phyloP scores from a whole-genome alignment of 2,888 invertebrate species.

The Penaeus monodon region DNA sequence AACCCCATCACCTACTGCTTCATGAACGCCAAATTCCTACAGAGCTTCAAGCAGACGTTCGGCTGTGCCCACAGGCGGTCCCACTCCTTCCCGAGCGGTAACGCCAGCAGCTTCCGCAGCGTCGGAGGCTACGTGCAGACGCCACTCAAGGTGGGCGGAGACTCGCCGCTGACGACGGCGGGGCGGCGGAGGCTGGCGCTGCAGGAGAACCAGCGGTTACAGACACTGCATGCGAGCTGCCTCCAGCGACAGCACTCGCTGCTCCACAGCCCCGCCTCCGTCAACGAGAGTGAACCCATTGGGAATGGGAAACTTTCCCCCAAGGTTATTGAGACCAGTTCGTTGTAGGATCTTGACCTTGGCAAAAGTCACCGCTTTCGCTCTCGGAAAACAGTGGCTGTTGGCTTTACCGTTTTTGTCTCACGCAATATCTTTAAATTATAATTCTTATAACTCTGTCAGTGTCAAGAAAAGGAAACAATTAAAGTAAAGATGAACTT shows the following conservation, averaged over 20 bases:
- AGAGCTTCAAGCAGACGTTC: conserved; percentile 76
- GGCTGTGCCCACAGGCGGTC: conserved; percentile 69
- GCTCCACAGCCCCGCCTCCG: too few relatives aligned
- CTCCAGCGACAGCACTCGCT: too few relatives aligned
- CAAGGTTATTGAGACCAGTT: background rate
- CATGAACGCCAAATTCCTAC: conserved; percentile 78
- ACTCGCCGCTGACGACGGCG: too few relatives aligned
- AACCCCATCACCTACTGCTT: conserved; percentile 81
- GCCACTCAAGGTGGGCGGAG: background rate
- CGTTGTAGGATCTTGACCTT: too few relatives aligned
- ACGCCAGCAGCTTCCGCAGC: conserved; percentile 25
- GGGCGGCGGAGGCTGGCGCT: background rate
- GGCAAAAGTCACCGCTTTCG: background rate
- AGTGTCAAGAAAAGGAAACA: background rate
- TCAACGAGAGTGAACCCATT: too few relatives aligned
- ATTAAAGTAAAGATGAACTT: background rate
- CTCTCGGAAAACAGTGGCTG: background rate
- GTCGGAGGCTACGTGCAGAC: background rate
- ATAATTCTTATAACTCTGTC: too few relatives aligned
- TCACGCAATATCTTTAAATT: background rate
- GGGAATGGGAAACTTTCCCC: background rate
- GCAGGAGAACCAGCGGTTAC: too few relatives aligned
- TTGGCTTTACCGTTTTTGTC: background rate
- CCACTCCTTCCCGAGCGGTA: conserved; percentile 7
- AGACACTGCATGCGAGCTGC: too few relatives aligned